Conservation (phyloP, 2,888 invertebrate species). For the Trachelus stipa region DNA sequence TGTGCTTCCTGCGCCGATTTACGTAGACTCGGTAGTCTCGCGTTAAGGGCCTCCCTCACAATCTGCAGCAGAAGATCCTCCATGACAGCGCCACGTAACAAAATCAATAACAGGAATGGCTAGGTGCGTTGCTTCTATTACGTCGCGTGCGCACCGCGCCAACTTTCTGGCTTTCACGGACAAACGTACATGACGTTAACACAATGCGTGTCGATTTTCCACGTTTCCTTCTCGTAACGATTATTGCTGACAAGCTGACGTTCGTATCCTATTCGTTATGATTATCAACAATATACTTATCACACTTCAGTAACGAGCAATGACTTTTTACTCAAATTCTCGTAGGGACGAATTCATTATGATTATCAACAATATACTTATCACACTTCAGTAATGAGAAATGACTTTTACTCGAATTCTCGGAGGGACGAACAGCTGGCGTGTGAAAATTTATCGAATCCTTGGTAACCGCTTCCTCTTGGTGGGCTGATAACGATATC, state of each 20-base stretch:
- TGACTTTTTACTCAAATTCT: background rate
- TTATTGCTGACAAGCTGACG: background rate
- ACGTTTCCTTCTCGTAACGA: background rate
- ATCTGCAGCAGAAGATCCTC: constrained; percentile 89
- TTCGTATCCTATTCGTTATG: background rate
- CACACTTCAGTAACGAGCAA: background rate
- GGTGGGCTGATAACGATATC: background rate
- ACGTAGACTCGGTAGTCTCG: constrained; percentile 80
- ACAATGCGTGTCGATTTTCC: background rate
- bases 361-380: no score
- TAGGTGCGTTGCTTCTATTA: background rate
- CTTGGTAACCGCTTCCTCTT: background rate
- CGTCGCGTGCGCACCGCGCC: background rate
- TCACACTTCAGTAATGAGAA: no score
- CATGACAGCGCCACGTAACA: constrained; percentile 69
- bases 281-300: background rate
- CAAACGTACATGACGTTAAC: background rate
- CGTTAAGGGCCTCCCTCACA: constrained; percentile 85
- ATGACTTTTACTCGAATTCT: background rate
- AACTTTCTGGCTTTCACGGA: background rate
- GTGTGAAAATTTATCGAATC: background rate
- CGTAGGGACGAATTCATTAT: no score
- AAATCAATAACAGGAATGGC: constrained; percentile 18
- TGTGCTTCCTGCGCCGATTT: constrained; percentile 89
- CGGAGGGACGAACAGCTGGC: background rate